phyloP scores from a whole-genome alignment of 1,140 invertebrate species.

The Chionoecetes opilio region DNA sequence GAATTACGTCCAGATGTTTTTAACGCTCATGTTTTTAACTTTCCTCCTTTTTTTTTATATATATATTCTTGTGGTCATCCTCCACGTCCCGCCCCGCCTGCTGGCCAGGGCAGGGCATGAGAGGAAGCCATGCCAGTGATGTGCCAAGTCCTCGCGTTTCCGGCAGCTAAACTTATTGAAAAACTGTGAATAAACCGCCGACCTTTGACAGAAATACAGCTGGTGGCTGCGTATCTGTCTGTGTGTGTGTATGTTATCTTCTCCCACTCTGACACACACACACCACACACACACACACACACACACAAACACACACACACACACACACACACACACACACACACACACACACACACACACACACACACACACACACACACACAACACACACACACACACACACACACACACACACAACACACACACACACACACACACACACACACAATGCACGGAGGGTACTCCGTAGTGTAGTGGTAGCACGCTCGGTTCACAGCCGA shows the following conservation, averaged over 20 bases:
- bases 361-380: too few species aligned
- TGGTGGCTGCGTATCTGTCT: neutral
- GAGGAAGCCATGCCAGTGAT: neutral
- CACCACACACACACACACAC: too few species aligned
- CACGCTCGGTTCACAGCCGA: too few species aligned
- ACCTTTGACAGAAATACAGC: slow-evolving; percentile 8
- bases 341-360: too few species aligned
- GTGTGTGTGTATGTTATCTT: neutral
- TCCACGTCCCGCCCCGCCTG: neutral
- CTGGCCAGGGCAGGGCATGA: neutral
- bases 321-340: too few species aligned
- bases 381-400: too few species aligned
- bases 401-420: too few species aligned
- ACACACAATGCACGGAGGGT: too few species aligned
- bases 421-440: too few species aligned
- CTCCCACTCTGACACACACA: neutral
- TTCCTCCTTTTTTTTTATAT: neutral
- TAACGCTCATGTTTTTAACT: neutral
- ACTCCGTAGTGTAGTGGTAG: too few species aligned
- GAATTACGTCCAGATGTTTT: neutral
- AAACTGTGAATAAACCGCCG: neutral
- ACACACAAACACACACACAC: too few species aligned
- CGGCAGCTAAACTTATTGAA: neutral
- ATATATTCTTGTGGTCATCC: neutral
- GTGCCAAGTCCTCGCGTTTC: neutral